Base-by-base conservation (phyloP, 2,113 vertebrate genomes). In the Fulmarus glacialis region DNA sequence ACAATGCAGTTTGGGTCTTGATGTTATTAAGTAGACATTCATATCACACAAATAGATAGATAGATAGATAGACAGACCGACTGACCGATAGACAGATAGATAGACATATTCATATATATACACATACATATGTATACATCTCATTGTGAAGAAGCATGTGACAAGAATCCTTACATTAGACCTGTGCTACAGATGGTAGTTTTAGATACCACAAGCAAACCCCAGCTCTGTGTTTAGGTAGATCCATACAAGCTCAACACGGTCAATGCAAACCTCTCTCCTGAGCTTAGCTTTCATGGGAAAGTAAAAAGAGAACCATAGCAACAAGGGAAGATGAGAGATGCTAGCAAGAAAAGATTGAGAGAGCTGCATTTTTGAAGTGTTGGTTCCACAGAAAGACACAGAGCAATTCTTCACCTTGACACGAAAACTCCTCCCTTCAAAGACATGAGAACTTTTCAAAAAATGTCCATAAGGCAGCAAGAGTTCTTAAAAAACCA, bases 51-150 rank as follows among this genome's bases (percentile, higher is more conserved):
- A 59, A 43, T 45, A n/a, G 36, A 43, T 6, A 34, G 36, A n/a
- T 4, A 43, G 30, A 52, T 2, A 48, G 21, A 27, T 3, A 43
- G 29, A n/a, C 0, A 8, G 24, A 32, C 4, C 7, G 11, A 48
- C 12, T 5, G 12, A 30, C 26, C 7, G 1, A 42, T 6, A 17
- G 82, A 32, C 2, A 16, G 36, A 42, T 5, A 60, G 38, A 40
- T 2, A 87, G n/a, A 45, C 15, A 52, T 18, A 27, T 42, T 50
- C 15, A 19, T 58, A 82, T 20, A 18, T 6, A 66, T 2, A 40
- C 9, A 53, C 13, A 22, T 11, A 48, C 21, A 56, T 30, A 27
- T 27, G 12, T 38, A 3, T 21, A 2, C 22, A 10, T 72, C 59
- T 55, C 17, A 43, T 38, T 78, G n/a, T 30, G 16, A 87, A 82